Evolutionary conservation across 2,888 invertebrate species (phyloP), one percentile per base, ranked within the genome.

Genomic region (Noctua comes): DNA sequence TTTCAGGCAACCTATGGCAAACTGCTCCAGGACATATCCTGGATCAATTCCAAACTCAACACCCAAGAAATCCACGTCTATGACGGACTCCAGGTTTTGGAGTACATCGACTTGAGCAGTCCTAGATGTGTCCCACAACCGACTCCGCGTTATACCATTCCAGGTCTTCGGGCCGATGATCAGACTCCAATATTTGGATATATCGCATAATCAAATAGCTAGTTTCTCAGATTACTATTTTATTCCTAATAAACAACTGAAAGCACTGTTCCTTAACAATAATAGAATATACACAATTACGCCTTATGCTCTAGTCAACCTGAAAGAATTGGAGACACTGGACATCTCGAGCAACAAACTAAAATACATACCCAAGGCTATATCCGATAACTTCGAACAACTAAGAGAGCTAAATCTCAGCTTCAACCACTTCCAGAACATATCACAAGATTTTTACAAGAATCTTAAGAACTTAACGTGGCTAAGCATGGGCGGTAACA

Each of bases 141-240:
- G 94, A 64, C 95, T 99, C 75, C 97, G 97, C 88, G 97, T 97
- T 77, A 97, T 98, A 91, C 98, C 98, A 81, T 98, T 98, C 95
- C 98, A 98, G 95, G 97, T 98, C 83, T 98, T 99, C 93, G 97
- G 97, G 72, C 97, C 97, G 27, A 97, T 98, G 92, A 97, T 96
- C 87, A 96, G 96, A 85, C 96, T 99, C 86, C 96, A 97, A 88
- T 96, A 97, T 85, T 96, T 99, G 88, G 98, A 99, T 93, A 94
- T 99, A 81, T 98, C 98, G 79, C 95, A 97, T 91, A 99, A 99
- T 95, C 95, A 95, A 87, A 95, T 98, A 88, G 97, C 98, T 78
- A 98, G 98, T 70, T 97, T 98, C 92, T 97, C 98, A 89, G 98
- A 98, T 94, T 98, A 98, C 94, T 98, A 98, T 93, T 98, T 98